A percentile compares a stretch with the other conserved stretches of the same genome.
Evolutionary conservation across 1,140 invertebrate genomes (phyloP).

Genomic region (Microplitis demolitor): DNA sequence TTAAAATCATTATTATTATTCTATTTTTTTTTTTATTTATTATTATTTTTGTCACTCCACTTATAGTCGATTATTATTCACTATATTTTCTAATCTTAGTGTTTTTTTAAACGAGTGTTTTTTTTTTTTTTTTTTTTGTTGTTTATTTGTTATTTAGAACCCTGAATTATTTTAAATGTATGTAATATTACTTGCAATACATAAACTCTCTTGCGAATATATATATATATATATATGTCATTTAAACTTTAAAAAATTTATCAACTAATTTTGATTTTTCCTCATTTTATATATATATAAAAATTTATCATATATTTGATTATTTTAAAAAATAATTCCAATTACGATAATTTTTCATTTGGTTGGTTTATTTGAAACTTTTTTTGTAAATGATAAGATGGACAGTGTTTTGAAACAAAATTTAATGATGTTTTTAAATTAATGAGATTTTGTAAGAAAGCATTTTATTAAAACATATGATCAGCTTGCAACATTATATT

Average conservation of each 20-base stretch:
- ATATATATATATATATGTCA: slow-evolving; percentile 28
- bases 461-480: too few relatives aligned
- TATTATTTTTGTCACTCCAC: not conserved
- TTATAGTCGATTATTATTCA: not conserved
- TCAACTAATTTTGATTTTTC: slow-evolving; percentile 44
- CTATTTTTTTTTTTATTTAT: not conserved
- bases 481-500: too few relatives aligned
- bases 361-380: not conserved
- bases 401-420: too few relatives aligned
- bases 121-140: slow-evolving; percentile 12
- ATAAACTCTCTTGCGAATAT: slow-evolving; percentile 29
- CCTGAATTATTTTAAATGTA: slow-evolving; percentile 20
- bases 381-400: too few relatives aligned
- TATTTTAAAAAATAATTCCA: not conserved
- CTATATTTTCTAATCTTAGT: not conserved
- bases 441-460: too few relatives aligned
- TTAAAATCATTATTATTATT: not conserved
- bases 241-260: slow-evolving; percentile 27
- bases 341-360: not conserved
- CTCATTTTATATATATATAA: not conserved
- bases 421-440: too few relatives aligned
- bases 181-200: slow-evolving; percentile 19
- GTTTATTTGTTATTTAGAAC: slow-evolving; percentile 18
- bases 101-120: not conserved
- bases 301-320: too few relatives aligned